Evolutionary conservation across 2,113 vertebrate species (phyloP).

Genomic region (Emydura subglobosa): DNA sequence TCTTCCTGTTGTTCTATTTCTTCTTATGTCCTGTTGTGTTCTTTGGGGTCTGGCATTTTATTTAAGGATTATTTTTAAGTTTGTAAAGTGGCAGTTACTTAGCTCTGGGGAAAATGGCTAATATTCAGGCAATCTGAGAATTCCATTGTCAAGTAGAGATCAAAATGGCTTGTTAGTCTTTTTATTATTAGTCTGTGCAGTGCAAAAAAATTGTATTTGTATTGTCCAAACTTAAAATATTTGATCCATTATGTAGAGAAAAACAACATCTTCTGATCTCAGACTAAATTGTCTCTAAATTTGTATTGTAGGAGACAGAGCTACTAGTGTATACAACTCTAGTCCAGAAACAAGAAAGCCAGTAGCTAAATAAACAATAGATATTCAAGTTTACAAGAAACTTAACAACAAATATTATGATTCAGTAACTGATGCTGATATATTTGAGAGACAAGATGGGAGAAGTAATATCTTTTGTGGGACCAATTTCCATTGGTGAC

Average conservation of each 20-base stretch:
- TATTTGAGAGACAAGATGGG: not conserved
- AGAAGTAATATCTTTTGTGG: not conserved
- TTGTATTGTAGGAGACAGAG: fast-evolving
- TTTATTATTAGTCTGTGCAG: not conserved
- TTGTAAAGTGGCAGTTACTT: not conserved
- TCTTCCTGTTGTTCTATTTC: not conserved
- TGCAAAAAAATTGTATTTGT: not conserved
- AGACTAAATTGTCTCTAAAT: not conserved
- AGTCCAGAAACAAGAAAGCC: not conserved
- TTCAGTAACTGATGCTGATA: not conserved
- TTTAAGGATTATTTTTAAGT: not conserved
- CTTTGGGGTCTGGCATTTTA: not conserved
- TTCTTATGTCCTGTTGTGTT: not conserved
- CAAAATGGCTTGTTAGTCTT: not conserved
- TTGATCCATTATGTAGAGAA: not conserved
- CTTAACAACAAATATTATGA: not conserved
- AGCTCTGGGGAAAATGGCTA: not conserved
- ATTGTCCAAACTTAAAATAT: not conserved
- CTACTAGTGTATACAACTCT: not conserved
- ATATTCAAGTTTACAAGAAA: not conserved
- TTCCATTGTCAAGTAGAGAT: not conserved
- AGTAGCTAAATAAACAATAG: not conserved
- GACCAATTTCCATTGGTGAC: not conserved
- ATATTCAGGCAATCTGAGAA: not conserved
- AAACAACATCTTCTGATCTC: not conserved